Conservation (phyloP, 1,140 invertebrate species). For the Prorops nasuta region DNA sequence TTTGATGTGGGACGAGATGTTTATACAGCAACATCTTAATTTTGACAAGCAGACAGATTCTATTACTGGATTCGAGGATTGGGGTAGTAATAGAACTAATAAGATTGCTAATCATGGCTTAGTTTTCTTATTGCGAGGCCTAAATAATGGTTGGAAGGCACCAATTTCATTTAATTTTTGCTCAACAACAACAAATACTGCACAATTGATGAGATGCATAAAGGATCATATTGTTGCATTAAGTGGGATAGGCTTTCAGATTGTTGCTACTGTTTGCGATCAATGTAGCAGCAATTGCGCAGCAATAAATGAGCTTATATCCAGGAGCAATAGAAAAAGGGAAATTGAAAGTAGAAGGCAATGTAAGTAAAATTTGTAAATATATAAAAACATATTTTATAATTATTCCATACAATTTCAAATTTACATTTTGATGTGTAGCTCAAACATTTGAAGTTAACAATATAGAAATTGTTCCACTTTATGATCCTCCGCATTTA, state of each 20-base stretch:
- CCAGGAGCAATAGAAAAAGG: too few species aligned
- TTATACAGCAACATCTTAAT: constrained; percentile 4
- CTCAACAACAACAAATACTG: neutral
- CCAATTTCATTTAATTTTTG: constrained; percentile 17
- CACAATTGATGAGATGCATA: constrained; percentile 7
- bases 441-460: too few species aligned
- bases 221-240: neutral
- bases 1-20: constrained; percentile 24
- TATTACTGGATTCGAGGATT: constrained; percentile 26
- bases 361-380: too few species aligned
- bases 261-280: constrained; percentile 9
- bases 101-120: constrained; percentile 24
- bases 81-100: constrained; percentile 1
- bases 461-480: too few species aligned
- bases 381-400: too few species aligned
- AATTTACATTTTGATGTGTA: too few species aligned
- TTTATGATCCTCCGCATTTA: too few species aligned
- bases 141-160: constrained; percentile 18
- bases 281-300: too few species aligned
- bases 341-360: too few species aligned
- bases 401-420: too few species aligned
- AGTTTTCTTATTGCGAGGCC: constrained; percentile 21
- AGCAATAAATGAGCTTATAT: too few species aligned
- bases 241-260: neutral
- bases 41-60: constrained; percentile 13